These are phyloP conservation scores for Chrysolophus pictus DNA, from an alignment of 2,797 vertebrate species.

Conservation along the genomic window DNA sequence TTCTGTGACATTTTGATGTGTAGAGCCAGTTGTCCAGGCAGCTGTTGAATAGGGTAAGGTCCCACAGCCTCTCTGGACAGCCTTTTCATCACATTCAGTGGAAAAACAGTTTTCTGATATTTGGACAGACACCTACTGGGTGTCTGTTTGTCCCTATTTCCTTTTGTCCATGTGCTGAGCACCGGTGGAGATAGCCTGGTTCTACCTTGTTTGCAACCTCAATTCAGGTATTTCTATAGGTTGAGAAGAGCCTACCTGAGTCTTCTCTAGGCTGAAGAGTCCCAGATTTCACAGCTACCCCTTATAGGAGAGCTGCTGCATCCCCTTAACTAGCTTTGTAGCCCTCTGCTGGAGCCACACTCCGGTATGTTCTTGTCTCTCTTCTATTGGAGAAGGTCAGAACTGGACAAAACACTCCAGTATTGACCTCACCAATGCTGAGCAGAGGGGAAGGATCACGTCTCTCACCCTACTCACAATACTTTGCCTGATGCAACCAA, in stretches of 20 bases:
- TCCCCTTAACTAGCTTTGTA: not conserved
- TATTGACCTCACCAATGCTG: not conserved
- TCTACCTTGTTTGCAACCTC: not conserved
- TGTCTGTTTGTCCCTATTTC: not conserved
- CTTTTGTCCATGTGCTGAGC: not conserved
- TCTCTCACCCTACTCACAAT: rapidly evolving
- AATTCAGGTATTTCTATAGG: not conserved
- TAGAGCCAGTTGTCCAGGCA: not conserved
- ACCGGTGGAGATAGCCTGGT: not conserved
- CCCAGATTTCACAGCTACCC: not conserved
- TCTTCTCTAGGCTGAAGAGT: not conserved
- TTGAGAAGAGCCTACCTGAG: not conserved
- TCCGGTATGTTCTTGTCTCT: not conserved
- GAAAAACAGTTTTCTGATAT: not conserved
- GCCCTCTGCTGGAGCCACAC: not conserved
- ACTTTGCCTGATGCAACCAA: too few relatives aligned
- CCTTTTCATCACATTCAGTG: not conserved
- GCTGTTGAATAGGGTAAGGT: not conserved
- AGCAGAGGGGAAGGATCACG: too few relatives aligned
- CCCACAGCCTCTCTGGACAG: rapidly evolving
- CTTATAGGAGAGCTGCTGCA: too few relatives aligned
- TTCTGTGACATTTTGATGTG: not conserved
- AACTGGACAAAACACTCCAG: not conserved
- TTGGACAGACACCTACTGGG: not conserved
- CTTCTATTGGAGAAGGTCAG: not conserved